These are phyloP conservation scores for Emydura subglobosa DNA, from an alignment of 2,113 vertebrate genomes.

Conservation along the genomic window DNA sequence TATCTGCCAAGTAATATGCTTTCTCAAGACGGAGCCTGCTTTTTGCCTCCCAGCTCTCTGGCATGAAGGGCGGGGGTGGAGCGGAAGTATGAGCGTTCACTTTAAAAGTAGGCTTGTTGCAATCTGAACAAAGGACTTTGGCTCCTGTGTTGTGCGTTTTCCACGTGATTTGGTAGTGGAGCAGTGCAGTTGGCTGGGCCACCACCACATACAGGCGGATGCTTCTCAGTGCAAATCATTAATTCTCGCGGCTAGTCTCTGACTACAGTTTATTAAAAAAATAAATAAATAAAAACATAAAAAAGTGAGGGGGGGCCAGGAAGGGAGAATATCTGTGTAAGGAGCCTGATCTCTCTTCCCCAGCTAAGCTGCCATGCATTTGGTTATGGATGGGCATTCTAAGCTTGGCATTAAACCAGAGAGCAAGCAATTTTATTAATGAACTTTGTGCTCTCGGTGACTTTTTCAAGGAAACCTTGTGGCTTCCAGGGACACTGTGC, in stretches of 20 bases:
- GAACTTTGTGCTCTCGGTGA: neutral
- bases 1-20: neutral
- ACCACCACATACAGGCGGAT: neutral
- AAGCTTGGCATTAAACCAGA: neutral
- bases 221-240: neutral
- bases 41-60: neutral
- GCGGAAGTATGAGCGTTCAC: too few species aligned
- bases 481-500: neutral
- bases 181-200: neutral
- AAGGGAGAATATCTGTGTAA: neutral
- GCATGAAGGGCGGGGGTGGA: neutral
- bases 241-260: neutral
- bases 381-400: neutral
- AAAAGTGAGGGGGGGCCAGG: too few species aligned
- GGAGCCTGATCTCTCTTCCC: neutral
- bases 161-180: neutral
- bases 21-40: neutral
- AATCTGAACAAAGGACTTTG: neutral
- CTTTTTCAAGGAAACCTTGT: neutral
- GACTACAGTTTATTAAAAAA: neutral
- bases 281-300: too few species aligned
- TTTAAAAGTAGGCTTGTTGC: neutral
- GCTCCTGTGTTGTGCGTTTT: neutral
- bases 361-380: neutral
- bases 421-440: neutral